Evolutionary conservation across 2,888 invertebrate genomes (phyloP).

Genomic region (Tetheella fluctuosa): DNA sequence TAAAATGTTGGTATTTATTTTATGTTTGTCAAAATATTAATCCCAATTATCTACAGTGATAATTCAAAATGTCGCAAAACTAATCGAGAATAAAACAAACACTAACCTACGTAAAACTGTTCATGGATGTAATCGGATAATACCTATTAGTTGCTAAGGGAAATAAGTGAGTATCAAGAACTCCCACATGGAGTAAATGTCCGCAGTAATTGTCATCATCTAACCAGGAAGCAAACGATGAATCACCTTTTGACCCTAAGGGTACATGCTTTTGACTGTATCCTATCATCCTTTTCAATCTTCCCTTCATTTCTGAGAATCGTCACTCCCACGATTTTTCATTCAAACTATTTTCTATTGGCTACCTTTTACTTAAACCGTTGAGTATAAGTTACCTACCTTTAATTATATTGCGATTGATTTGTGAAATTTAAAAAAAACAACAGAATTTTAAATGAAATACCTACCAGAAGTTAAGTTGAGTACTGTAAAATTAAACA

Average conservation of each 20-base stretch:
- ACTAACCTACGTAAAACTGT: too few relatives aligned
- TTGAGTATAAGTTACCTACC: background rate
- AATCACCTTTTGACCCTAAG: background rate
- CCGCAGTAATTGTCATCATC: background rate
- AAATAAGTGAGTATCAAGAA: background rate
- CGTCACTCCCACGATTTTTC: background rate
- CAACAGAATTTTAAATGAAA: too few relatives aligned
- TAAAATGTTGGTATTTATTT: background rate
- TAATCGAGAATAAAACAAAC: background rate
- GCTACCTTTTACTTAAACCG: background rate
- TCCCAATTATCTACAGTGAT: background rate
- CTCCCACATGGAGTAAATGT: background rate
- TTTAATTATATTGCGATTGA: too few relatives aligned
- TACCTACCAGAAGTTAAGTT: too few relatives aligned
- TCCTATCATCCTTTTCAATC: background rate
- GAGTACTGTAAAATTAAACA: too few relatives aligned
- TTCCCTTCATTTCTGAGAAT: background rate
- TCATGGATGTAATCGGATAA: background rate
- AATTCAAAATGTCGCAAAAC: too few relatives aligned
- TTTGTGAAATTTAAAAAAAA: too few relatives aligned
- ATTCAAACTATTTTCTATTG: background rate
- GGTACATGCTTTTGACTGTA: background rate
- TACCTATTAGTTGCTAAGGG: background rate
- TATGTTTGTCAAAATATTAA: too few relatives aligned
- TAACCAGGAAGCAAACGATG: background rate